These are phyloP conservation scores for Slavum lentiscoides DNA, from an alignment of 2,888 invertebrate genomes.

Conservation along the genomic window DNA sequence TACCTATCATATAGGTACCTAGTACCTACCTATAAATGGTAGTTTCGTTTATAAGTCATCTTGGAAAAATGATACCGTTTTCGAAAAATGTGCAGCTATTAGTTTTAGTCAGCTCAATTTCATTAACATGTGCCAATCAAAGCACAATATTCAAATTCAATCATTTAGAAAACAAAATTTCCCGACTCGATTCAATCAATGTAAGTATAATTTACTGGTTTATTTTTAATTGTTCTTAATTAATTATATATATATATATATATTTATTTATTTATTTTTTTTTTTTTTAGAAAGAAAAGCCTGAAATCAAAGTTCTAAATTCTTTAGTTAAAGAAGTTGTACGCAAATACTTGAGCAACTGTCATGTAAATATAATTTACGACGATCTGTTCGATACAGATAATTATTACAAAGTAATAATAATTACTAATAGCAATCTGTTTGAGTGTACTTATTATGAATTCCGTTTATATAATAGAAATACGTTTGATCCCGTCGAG, in stretches of 20 bases:
- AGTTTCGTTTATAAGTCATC: not conserved
- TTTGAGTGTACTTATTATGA: not conserved
- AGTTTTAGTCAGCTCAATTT: not conserved
- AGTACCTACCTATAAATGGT: too few relatives aligned
- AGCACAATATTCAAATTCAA: not conserved
- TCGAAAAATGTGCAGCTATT: not conserved
- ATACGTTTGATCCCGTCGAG: not conserved
- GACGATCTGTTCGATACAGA: constrained; percentile 35
- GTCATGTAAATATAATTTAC: constrained; percentile 35
- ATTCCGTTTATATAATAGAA: not conserved
- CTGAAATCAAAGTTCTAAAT: constrained; percentile 38
- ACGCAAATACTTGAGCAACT: constrained; percentile 18
- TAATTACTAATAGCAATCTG: not conserved
- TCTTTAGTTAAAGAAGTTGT: constrained; percentile 26
- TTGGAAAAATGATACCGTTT: not conserved
- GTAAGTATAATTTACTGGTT: constrained; percentile 1
- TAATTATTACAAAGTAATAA: constrained; percentile 37
- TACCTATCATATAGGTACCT: not conserved
- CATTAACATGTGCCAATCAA: not conserved
- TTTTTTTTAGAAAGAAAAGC: constrained; percentile 26
- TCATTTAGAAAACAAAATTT: constrained; percentile 7
- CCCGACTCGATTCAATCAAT: constrained; percentile 1
- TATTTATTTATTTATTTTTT: not conserved
- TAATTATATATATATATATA: not conserved
- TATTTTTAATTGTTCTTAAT: not conserved